A percentile compares a stretch with the other conserved stretches of the same genome.
phyloP scores from a whole-genome alignment of 2,113 vertebrate species.

The Rhinopomastus cyanomelas region DNA sequence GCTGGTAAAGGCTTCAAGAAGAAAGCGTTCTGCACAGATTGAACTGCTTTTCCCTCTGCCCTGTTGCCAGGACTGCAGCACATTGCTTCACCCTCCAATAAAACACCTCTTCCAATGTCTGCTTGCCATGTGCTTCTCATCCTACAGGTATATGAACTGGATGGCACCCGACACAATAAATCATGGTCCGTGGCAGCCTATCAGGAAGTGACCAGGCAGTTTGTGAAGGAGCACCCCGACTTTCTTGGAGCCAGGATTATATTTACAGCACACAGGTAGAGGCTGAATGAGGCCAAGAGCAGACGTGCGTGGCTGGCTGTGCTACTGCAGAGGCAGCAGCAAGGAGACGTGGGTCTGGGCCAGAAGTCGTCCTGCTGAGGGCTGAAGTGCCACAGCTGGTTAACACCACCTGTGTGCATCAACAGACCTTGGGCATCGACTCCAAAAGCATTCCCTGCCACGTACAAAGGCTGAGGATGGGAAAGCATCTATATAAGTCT shows the following conservation, averaged over 20 bases:
- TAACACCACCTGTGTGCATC: accelerated
- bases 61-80: background rate
- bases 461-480: background rate
- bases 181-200: conserved; percentile 82
- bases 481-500: background rate
- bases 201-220: conserved; percentile 73
- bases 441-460: background rate
- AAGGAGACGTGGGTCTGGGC: background rate
- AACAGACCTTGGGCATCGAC: background rate
- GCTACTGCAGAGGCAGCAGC: accelerated
- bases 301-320: background rate
- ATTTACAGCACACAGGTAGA: conserved; percentile 72
- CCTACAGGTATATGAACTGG: conserved; percentile 85
- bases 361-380: background rate
- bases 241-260: conserved; percentile 85
- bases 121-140: background rate
- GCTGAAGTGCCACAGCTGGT: background rate
- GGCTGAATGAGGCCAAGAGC: background rate
- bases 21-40: background rate
- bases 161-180: conserved; percentile 75
- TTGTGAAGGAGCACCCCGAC: conserved; percentile 78
- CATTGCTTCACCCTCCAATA: background rate
- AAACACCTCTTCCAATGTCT: background rate
- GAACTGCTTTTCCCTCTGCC: background rate
- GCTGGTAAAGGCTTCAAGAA: background rate